Base-by-base conservation (phyloP, 2,113 vertebrate genomes). In the Tricholaema leucomelas region DNA sequence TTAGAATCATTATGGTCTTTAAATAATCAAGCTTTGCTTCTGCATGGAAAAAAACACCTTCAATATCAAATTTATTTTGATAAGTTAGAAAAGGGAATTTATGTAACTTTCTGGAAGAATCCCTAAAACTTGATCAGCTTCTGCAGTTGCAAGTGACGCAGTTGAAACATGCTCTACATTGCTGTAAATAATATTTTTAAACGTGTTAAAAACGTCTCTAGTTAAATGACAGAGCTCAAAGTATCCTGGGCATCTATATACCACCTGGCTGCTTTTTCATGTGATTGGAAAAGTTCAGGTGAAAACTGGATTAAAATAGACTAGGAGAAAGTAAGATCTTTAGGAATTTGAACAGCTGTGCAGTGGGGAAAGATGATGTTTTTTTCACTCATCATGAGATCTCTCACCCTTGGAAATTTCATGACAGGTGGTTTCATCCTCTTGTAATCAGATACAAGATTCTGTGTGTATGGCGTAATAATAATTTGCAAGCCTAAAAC, bases 231-330 rank as follows among this genome's bases (percentile, higher is more conserved):
- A 97, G 36, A 92, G 33, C 35, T 81, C 38, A 76, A 94, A 78
- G 44, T 48, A 13, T 87, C 72, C 84, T 80, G 24, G n/a, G 66
- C 60, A 94, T 54, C 52, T 58, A 86, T 94, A 73, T 74, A 86
- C 82, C 90, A 96, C 83, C 95, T 96, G 93, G 85, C 61, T 83
- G 95, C 67, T 50, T 92, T 87, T 89, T 38, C 81, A 74, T 50
- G 24, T 54, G 91, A 95, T 30, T 93, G 63, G 70, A 93, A 92
- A 96, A 92, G 89, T 90, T 96, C 92, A 91, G 61, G 89, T 92
- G 85, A 91, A 90, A 95, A 95, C 31, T 78, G 36, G 24, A 80
- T 96, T 93, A 92, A 71, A 71, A 93, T 48, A 93, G 83, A 73
- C 56, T 42, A 35, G 56, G 12, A 16, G 58, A 81, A 80, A 91